Conservation (phyloP, 2,888 invertebrate genomes). For the Meta bourneti region DNA sequence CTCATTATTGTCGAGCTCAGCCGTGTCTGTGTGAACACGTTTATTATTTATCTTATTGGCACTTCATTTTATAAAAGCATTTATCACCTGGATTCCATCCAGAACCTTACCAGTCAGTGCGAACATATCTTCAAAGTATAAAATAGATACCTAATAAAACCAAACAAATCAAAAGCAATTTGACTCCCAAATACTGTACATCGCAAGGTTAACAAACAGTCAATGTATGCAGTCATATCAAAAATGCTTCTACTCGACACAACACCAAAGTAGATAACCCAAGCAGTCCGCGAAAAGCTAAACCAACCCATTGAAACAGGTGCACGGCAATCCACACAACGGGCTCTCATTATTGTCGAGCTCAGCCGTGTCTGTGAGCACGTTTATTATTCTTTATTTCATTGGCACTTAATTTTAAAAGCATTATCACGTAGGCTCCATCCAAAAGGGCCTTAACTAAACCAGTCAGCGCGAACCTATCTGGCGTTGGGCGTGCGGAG, state of each 20-base stretch:
- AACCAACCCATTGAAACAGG: neutral
- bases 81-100: neutral
- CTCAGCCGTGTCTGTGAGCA: neutral
- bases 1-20: neutral
- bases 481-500: neutral
- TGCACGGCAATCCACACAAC: neutral
- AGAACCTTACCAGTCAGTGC: too few relatives aligned
- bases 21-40: too few relatives aligned
- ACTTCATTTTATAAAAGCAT: too few relatives aligned
- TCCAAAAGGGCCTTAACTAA: neutral
- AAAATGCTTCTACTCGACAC: too few relatives aligned
- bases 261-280: too few relatives aligned
- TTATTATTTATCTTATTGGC: too few relatives aligned
- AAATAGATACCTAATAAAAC: too few relatives aligned
- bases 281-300: neutral
- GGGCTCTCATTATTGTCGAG: neutral
- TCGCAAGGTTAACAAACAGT: too few relatives aligned
- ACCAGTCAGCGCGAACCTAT: neutral
- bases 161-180: too few relatives aligned
- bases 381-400: conserved; percentile 1
- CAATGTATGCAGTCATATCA: too few relatives aligned
- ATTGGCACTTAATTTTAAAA: conserved; percentile 20
- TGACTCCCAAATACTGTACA: too few relatives aligned
- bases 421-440: neutral
- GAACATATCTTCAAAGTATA: too few relatives aligned